A percentile compares a stretch with the other conserved stretches of the same genome.
phyloP scores from a whole-genome alignment of 2,888 invertebrate species.

The Chrysotoxum bicinctum region DNA sequence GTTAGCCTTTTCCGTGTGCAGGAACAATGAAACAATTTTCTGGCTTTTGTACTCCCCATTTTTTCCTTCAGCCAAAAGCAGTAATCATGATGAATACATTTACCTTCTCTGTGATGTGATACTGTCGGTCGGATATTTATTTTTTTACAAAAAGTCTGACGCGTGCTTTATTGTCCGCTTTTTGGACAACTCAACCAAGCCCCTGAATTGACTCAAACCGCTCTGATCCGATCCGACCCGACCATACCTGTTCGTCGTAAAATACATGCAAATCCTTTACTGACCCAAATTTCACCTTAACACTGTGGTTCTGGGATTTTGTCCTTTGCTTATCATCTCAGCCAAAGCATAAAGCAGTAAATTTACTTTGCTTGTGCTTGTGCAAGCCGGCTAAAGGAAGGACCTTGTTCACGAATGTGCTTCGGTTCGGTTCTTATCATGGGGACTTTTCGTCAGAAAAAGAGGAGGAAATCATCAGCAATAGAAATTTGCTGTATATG shows the following conservation, averaged over 20 bases:
- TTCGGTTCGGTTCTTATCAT: slow-evolving; percentile 50
- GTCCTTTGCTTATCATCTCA: slow-evolving; percentile 63
- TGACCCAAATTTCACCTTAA: slow-evolving; percentile 68
- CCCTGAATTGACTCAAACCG: not conserved
- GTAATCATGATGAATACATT: slow-evolving; percentile 59
- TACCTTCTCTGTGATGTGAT: slow-evolving; percentile 45
- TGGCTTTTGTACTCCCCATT: not conserved
- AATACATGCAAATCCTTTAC: slow-evolving; percentile 67
- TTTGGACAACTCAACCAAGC: slow-evolving; percentile 17
- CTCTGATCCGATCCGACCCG: not conserved
- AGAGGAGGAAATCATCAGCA: not conserved
- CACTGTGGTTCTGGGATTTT: slow-evolving; percentile 10
- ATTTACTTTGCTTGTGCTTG: slow-evolving; percentile 50
- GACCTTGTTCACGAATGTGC: slow-evolving; percentile 49
- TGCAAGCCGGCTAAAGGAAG: not conserved
- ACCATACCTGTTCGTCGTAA: not conserved
- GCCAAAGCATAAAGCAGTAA: slow-evolving; percentile 46
- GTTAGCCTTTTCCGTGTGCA: not conserved
- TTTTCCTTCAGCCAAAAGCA: not conserved
- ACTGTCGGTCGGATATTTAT: slow-evolving; percentile 33
- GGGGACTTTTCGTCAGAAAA: slow-evolving; percentile 20
- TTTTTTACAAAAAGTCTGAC: slow-evolving; percentile 44
- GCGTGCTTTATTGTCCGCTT: slow-evolving; percentile 62
- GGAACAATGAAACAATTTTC: slow-evolving; percentile 33
- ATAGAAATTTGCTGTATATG: too few relatives aligned